A percentile compares a stretch with the other conserved stretches of the same genome.
phyloP scores from a whole-genome alignment of 2,797 vertebrate species.

The Enteromius unitaeniatus region DNA sequence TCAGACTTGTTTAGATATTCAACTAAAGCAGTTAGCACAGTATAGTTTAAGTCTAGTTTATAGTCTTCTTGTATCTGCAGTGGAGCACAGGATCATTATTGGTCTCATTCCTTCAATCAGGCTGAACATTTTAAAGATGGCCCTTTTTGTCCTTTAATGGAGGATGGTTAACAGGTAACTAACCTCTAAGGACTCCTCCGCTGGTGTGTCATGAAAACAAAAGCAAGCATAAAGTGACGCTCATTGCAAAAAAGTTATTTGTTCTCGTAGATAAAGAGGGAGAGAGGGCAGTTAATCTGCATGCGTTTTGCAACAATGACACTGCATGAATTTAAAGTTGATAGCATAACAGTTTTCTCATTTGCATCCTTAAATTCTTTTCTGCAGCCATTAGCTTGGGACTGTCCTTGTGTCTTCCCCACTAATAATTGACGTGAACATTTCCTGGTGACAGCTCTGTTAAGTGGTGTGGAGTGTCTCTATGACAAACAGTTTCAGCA shows the following conservation, averaged over 20 bases:
- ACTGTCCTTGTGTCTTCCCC: slow-evolving; percentile 66
- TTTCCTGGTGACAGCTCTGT: slow-evolving; percentile 75
- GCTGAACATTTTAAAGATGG: neutral
- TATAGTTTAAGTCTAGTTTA: slow-evolving; percentile 72
- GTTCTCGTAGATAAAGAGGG: slow-evolving; percentile 31
- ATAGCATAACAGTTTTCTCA: neutral
- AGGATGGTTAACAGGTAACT: neutral
- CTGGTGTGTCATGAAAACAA: slow-evolving; percentile 27
- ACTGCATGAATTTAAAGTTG: neutral
- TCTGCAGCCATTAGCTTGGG: slow-evolving; percentile 48
- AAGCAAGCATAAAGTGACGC: slow-evolving; percentile 21
- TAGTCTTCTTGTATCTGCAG: slow-evolving; percentile 54
- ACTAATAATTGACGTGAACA: slow-evolving; percentile 76
- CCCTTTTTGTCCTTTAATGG: neutral
- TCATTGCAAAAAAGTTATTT: slow-evolving; percentile 24
- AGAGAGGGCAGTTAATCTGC: slow-evolving; percentile 19
- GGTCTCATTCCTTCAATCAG: neutral
- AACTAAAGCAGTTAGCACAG: slow-evolving; percentile 64
- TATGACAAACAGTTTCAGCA: slow-evolving; percentile 76
- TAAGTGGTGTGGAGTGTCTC: slow-evolving; percentile 74
- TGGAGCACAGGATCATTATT: neutral
- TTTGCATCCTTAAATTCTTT: slow-evolving; percentile 3
- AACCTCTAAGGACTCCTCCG: slow-evolving; percentile 12
- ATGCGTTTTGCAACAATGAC: slow-evolving; percentile 23
- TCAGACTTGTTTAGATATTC: slow-evolving; percentile 75